Percentiles rank a stretch among this genome's conserved stretches.
These are phyloP conservation scores for Arctocebus calabarensis DNA, from an alignment of 2,797 vertebrate species.

Conservation along the genomic window DNA sequence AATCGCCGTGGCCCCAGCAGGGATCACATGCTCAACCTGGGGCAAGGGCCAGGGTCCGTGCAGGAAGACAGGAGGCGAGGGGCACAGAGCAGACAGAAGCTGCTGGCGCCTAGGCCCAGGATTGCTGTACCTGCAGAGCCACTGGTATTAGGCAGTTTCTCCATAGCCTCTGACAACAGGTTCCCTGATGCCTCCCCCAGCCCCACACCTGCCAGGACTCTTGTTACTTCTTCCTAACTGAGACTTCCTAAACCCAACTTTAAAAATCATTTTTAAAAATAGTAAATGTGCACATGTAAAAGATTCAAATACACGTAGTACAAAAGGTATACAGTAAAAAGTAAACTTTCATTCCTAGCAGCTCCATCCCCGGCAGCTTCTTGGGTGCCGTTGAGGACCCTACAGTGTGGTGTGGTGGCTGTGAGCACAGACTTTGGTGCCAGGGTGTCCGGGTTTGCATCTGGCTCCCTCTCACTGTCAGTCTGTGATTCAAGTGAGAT, in stretches of 20 bases:
- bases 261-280: conserved; percentile 7
- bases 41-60: not conserved
- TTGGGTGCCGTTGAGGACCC: not conserved
- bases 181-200: rapidly evolving
- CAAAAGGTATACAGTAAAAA: not conserved
- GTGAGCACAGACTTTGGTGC: not conserved
- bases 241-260: not conserved
- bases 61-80: not conserved
- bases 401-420: rapidly evolving
- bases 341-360: not conserved
- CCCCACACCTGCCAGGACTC: not conserved
- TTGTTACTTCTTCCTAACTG: not conserved
- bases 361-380: not conserved
- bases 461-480: not conserved
- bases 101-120: rapidly evolving
- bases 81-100: rapidly evolving
- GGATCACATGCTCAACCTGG: not conserved
- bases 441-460: not conserved
- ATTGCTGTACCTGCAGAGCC: not conserved
- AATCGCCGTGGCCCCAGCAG: not conserved
- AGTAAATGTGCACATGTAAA: not conserved
- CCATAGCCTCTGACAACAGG: not conserved
- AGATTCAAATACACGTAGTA: not conserved
- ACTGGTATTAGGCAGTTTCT: not conserved
- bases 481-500: not conserved